Conservation (phyloP, 1,140 invertebrate species). For the Microplitis demolitor region DNA sequence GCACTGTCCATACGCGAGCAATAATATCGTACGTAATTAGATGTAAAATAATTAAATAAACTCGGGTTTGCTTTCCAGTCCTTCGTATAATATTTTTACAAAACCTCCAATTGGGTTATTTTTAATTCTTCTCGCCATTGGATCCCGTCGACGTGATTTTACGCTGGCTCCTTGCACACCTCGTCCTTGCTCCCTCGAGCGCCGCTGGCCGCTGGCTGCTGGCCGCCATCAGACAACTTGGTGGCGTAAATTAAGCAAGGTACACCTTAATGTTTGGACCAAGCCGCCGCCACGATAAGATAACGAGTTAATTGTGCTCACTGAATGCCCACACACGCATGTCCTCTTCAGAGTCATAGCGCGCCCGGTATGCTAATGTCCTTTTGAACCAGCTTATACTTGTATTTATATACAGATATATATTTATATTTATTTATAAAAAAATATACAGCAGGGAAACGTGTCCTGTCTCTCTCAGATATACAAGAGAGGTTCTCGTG, state of each 20-base stretch:
- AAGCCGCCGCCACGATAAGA: constrained; percentile 57
- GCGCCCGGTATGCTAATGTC: constrained; percentile 59
- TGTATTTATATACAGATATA: too few relatives aligned
- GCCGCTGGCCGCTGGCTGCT: not conserved
- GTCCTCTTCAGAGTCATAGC: constrained; percentile 28
- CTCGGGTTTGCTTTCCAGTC: not conserved
- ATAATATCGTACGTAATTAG: constrained; percentile 67
- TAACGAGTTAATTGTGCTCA: constrained; percentile 64
- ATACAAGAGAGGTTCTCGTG: constrained; percentile 42
- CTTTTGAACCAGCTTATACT: constrained; percentile 29
- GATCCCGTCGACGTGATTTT: not conserved
- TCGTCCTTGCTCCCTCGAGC: not conserved
- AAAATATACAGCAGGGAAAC: too few relatives aligned
- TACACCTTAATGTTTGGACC: constrained; percentile 61
- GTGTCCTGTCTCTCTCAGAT: constrained; percentile 44
- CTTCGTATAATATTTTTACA: too few relatives aligned
- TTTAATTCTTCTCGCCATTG: not conserved
- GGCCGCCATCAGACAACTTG: constrained; percentile 23
- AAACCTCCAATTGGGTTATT: too few relatives aligned
- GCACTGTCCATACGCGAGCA: constrained; percentile 79
- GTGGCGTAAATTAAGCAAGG: constrained; percentile 60
- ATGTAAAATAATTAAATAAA: constrained; percentile 8
- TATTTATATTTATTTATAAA: too few relatives aligned
- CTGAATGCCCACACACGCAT: constrained; percentile 59
- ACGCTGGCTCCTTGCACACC: not conserved